phyloP scores from a whole-genome alignment of 2,113 vertebrate species.

The Gracilinanus agilis region DNA sequence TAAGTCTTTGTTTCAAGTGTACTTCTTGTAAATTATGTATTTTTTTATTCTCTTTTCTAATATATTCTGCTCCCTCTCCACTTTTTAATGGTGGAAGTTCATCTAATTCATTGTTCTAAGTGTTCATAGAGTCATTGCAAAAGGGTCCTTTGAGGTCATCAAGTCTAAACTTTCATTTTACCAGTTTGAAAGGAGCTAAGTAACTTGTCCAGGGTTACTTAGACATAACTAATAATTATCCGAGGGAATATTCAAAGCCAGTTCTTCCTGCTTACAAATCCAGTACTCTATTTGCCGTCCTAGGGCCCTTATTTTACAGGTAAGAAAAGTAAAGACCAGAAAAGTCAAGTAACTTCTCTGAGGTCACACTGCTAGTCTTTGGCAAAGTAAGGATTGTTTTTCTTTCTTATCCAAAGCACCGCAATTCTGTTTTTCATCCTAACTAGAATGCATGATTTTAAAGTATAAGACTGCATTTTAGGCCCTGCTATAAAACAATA shows the following conservation, averaged over 20 bases:
- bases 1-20: background rate
- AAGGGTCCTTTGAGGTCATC: too few relatives aligned
- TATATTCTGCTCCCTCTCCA: background rate
- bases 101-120: background rate
- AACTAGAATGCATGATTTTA: background rate
- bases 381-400: background rate
- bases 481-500: background rate
- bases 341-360: background rate
- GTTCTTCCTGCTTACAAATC: too few relatives aligned
- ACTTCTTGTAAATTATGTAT: background rate
- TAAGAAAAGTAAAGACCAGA: background rate
- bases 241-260: background rate
- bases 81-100: background rate
- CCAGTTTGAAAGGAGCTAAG: background rate
- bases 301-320: background rate
- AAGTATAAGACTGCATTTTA: constrained; percentile 18
- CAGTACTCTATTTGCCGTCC: background rate
- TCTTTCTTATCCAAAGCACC: background rate
- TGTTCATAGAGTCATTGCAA: background rate
- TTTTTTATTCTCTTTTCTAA: background rate
- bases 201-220: background rate
- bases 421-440: background rate
- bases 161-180: background rate
- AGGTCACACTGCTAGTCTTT: background rate
- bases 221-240: background rate